A percentile compares a stretch with the other conserved stretches of the same genome.
These are phyloP conservation scores for Helicoverpa zea DNA, from an alignment of 1,140 invertebrate genomes.

Conservation along the genomic window DNA sequence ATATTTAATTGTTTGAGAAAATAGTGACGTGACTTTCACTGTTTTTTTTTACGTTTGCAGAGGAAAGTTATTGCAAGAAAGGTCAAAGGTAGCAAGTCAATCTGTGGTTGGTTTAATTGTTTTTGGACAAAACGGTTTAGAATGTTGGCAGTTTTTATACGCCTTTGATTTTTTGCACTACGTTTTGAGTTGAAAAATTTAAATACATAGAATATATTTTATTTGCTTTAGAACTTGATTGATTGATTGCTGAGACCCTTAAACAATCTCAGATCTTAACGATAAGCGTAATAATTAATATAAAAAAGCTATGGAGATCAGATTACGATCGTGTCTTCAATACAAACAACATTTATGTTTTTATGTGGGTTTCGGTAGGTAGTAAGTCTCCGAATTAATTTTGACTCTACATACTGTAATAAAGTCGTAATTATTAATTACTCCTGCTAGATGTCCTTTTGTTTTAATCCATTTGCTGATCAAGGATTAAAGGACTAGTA, in stretches of 20 bases:
- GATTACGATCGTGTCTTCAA: slow-evolving; percentile 46
- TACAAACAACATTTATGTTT: slow-evolving; percentile 6
- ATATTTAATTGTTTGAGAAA: slow-evolving; percentile 39
- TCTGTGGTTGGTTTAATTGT: background rate
- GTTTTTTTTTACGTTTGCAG: slow-evolving; percentile 1
- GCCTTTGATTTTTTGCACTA: background rate
- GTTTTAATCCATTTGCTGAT: background rate
- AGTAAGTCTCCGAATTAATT: background rate
- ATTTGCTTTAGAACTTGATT: background rate
- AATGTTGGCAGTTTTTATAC: background rate
- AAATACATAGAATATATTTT: background rate
- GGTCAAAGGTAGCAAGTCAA: background rate
- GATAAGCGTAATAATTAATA: background rate
- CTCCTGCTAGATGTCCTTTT: background rate
- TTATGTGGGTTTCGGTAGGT: background rate
- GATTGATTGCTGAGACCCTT: background rate
- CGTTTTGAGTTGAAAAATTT: background rate
- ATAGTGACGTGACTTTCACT: slow-evolving; percentile 13
- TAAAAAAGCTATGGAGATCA: slow-evolving; percentile 33
- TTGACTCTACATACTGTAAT: background rate
- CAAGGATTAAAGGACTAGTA: background rate
- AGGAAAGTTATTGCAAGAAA: slow-evolving; percentile 16
- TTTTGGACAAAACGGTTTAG: background rate
- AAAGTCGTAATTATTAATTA: background rate
- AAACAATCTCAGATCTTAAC: background rate